phyloP scores from a whole-genome alignment of 2,113 vertebrate species.

The Hippoglossus stenolepis region DNA sequence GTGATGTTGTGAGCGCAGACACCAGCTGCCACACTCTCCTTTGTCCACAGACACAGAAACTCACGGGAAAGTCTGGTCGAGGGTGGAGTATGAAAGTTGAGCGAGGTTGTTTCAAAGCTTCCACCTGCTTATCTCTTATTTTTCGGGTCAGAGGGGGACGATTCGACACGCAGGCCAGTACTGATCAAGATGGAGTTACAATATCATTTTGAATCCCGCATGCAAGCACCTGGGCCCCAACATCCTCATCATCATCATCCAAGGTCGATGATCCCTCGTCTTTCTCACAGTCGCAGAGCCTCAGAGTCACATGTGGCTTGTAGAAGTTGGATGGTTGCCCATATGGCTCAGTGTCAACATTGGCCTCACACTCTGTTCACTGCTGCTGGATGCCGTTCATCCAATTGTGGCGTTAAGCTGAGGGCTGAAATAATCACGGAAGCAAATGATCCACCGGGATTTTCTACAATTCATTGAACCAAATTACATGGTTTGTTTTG shows the following conservation, averaged over 20 bases:
- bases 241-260: slow-evolving; percentile 26
- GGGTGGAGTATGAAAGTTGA: slow-evolving; percentile 19
- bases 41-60: slow-evolving; percentile 9
- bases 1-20: slow-evolving; percentile 41
- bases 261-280: slow-evolving; percentile 35
- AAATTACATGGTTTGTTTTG: background rate
- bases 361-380: slow-evolving; percentile 9
- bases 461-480: background rate
- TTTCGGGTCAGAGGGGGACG: slow-evolving; percentile 7
- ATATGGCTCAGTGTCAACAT: slow-evolving; percentile 37
- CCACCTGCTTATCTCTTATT: slow-evolving; percentile 32
- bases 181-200: slow-evolving; percentile 14
- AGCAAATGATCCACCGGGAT: background rate
- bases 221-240: slow-evolving; percentile 49
- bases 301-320: slow-evolving; percentile 40
- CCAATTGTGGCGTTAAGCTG: slow-evolving; percentile 34
- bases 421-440: slow-evolving; percentile 4
- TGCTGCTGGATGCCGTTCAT: slow-evolving; percentile 17
- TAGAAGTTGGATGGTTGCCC: slow-evolving; percentile 55
- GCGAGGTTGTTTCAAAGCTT: slow-evolving; percentile 21
- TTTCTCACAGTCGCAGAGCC: slow-evolving; percentile 16
- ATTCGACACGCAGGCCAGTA: background rate
- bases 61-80: slow-evolving; percentile 19
- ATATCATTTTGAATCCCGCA: slow-evolving; percentile 31
- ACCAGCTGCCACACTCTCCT: slow-evolving; percentile 50